These are phyloP conservation scores for Poecilus cupreus DNA, from an alignment of 2,888 invertebrate species.

Conservation along the genomic window DNA sequence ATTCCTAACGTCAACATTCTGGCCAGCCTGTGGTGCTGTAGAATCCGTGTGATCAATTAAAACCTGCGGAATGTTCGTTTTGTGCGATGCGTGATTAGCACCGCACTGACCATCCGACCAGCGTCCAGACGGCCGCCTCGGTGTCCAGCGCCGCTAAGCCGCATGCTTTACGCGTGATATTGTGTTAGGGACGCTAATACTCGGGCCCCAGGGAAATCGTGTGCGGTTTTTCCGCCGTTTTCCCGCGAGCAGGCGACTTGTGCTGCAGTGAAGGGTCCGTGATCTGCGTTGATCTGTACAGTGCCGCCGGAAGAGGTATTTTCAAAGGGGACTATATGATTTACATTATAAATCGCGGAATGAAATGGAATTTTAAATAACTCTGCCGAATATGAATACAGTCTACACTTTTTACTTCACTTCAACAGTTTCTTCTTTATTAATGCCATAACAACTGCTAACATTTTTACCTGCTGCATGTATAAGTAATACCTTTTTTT, in stretches of 20 bases:
- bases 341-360: too few relatives aligned
- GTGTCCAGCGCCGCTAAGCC: background rate
- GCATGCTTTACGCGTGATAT: constrained; percentile 50
- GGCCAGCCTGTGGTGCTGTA: background rate
- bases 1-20: background rate
- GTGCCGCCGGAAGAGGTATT: background rate
- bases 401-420: too few relatives aligned
- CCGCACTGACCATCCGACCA: background rate
- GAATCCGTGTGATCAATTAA: constrained; percentile 29
- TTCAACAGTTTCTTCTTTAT: too few relatives aligned
- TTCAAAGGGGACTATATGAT: too few relatives aligned
- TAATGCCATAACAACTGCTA: too few relatives aligned
- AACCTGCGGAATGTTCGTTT: background rate
- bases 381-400: too few relatives aligned
- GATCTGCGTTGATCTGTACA: constrained; percentile 7
- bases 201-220: constrained; percentile 45
- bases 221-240: constrained; percentile 43
- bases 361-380: too few relatives aligned
- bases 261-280: background rate
- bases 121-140: background rate
- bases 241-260: background rate
- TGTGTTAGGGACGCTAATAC: constrained; percentile 50
- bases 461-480: too few relatives aligned
- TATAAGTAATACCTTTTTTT: too few relatives aligned
- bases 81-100: background rate